Evolutionary conservation across 2,113 vertebrate genomes (phyloP).

Genomic region (Scytalopus superciliaris): DNA sequence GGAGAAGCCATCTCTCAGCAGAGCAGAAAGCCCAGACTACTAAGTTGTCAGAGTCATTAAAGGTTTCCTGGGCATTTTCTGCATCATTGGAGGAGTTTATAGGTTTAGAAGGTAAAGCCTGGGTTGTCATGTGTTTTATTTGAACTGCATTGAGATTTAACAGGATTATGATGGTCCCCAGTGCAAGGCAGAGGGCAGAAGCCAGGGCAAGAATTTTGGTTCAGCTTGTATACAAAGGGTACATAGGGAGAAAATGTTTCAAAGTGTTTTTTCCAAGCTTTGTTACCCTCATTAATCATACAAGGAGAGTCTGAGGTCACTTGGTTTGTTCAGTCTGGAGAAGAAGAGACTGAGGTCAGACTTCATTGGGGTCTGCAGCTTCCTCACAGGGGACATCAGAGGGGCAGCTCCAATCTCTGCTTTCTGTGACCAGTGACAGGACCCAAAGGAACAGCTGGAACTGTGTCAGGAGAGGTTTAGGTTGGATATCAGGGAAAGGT

Average conservation of each 20-base stretch:
- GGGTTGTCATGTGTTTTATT: rapidly evolving
- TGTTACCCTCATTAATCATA: not conserved
- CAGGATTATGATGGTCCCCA: not conserved
- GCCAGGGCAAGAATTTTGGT: not conserved
- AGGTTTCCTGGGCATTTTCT: not conserved
- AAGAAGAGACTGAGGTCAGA: not conserved
- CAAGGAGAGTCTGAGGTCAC: not conserved
- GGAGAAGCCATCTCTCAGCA: not conserved
- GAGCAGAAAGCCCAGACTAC: not conserved
- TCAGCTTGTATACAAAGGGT: not conserved
- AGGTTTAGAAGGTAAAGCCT: not conserved
- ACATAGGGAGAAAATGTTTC: rapidly evolving
- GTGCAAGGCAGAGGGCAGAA: not conserved
- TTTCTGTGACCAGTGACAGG: too few relatives aligned
- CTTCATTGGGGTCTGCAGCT: not conserved
- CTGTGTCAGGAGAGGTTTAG: not conserved
- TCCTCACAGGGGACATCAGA: not conserved
- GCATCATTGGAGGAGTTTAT: not conserved
- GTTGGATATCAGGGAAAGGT: not conserved
- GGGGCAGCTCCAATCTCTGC: not conserved
- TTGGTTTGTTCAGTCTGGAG: not conserved
- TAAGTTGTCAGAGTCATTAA: not conserved
- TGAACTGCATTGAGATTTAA: rapidly evolving
- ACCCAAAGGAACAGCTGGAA: not conserved
- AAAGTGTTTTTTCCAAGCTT: not conserved